Percentiles rank a stretch among this genome's conserved stretches.
Evolutionary conservation across 2,113 vertebrate species (phyloP).

Genomic region (Pteronura brasiliensis): DNA sequence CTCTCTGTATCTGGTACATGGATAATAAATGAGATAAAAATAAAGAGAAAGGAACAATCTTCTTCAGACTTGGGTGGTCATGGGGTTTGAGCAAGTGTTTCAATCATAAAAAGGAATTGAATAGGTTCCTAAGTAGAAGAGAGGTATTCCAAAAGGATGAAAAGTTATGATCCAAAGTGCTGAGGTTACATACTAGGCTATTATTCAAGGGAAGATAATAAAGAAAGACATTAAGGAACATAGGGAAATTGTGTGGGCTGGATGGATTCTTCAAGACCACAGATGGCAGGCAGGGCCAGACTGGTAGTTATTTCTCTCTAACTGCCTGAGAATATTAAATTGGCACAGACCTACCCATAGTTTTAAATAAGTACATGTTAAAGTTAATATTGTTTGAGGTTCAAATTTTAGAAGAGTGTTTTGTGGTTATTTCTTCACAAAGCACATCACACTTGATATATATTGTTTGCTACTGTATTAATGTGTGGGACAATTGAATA

Average conservation of each 20-base stretch:
- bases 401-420: background rate
- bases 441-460: background rate
- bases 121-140: background rate
- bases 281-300: background rate
- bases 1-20: background rate
- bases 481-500: background rate
- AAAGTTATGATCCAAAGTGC: background rate
- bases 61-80: background rate
- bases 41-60: background rate
- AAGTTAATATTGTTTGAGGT: background rate
- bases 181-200: background rate
- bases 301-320: background rate
- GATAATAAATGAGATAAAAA: background rate
- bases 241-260: background rate
- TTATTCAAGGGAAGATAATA: background rate
- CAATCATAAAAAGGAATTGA: background rate
- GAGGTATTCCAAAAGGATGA: background rate
- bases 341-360: background rate
- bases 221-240: background rate
- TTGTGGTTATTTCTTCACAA: background rate
- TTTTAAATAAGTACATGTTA: background rate
- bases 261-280: background rate
- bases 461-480: conserved; percentile 19
- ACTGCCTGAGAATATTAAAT: conserved; percentile 5
- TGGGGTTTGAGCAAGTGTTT: background rate